A percentile compares a stretch with the other conserved stretches of the same genome.
These are phyloP conservation scores for Leptinotarsa rubiginosa DNA, from an alignment of 2,888 invertebrate genomes.

Conservation along the genomic window DNA sequence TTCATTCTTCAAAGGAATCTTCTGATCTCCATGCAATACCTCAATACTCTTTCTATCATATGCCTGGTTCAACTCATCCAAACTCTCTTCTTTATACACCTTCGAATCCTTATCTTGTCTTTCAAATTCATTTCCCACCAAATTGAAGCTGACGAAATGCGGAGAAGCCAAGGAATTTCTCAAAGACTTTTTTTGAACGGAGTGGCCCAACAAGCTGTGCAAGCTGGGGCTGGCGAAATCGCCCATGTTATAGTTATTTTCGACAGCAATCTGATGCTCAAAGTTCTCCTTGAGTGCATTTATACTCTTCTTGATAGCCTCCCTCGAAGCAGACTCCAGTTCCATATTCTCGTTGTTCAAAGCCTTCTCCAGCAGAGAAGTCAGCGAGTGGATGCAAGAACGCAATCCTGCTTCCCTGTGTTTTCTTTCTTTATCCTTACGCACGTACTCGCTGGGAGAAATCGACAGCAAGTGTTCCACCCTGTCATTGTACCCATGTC, in stretches of 20 bases:
- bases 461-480: conserved; percentile 56
- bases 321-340: conserved; percentile 49
- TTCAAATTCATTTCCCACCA: neutral
- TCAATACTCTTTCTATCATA: conserved; percentile 32
- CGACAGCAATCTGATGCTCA: conserved; percentile 41
- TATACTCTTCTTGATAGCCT: conserved; percentile 53
- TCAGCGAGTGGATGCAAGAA: conserved; percentile 58
- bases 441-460: conserved; percentile 59
- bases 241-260: neutral
- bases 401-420: conserved; percentile 55
- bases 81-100: conserved; percentile 26
- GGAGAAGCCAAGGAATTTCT: conserved; percentile 8
- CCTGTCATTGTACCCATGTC: conserved; percentile 45
- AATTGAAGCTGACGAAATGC: neutral
- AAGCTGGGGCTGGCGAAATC: conserved; percentile 24
- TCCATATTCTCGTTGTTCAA: conserved; percentile 40
- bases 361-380: conserved; percentile 57
- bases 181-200: conserved; percentile 16
- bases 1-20: conserved; percentile 11
- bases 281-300: conserved; percentile 48
- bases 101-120: conserved; percentile 14
- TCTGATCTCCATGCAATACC: conserved; percentile 31
- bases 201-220: conserved; percentile 24
- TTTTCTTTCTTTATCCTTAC: conserved; percentile 58
- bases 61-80: conserved; percentile 27